A percentile compares a stretch with the other conserved stretches of the same genome.
Evolutionary conservation across 2,113 vertebrate species (phyloP).

Genomic region (Ptilonorhynchus violaceus): DNA sequence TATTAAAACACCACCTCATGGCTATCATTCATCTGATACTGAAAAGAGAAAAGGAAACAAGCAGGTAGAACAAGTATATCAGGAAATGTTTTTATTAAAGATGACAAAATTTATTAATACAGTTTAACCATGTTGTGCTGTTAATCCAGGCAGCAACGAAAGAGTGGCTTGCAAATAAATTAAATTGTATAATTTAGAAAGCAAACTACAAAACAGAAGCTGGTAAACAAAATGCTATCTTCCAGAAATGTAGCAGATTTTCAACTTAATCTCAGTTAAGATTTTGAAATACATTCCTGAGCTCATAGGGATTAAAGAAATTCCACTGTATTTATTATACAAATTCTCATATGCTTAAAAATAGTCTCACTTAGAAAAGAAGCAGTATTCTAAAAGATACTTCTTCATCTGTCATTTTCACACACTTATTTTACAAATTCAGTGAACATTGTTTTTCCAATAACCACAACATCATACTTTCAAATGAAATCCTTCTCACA

Average conservation of each 20-base stretch:
- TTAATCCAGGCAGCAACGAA: constrained; percentile 25
- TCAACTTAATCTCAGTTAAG: constrained; percentile 15
- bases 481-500: not conserved
- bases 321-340: constrained; percentile 4
- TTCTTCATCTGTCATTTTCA: constrained; percentile 36
- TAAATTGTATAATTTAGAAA: constrained; percentile 38
- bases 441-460: not conserved
- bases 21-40: not conserved
- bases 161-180: constrained; percentile 52
- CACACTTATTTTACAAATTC: not conserved
- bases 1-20: not conserved
- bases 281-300: constrained; percentile 56
- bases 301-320: constrained; percentile 29
- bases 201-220: constrained; percentile 41
- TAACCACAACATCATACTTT: not conserved
- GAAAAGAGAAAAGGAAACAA: constrained; percentile 1
- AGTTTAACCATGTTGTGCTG: not conserved
- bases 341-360: constrained; percentile 20
- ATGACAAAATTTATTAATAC: constrained; percentile 48
- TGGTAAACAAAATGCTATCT: constrained; percentile 28
- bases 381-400: not conserved
- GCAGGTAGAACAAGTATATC: constrained; percentile 2
- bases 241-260: constrained; percentile 36
- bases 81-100: constrained; percentile 70
- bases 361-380: constrained; percentile 24